Percentiles rank a stretch among this genome's conserved stretches.
phyloP scores from a whole-genome alignment of 2,797 vertebrate species.

The Enteromius unitaeniatus region DNA sequence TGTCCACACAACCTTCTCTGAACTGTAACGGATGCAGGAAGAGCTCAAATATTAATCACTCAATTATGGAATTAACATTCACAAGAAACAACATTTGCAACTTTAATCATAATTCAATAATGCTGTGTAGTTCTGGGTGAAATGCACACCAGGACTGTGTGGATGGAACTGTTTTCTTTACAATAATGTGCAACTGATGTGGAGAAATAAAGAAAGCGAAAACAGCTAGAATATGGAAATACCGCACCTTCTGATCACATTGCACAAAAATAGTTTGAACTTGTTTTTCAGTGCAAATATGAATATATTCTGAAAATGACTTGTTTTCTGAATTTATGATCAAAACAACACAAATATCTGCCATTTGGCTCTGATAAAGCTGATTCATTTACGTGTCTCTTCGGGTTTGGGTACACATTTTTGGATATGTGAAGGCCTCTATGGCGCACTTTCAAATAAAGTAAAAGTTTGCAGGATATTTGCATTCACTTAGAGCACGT shows the following conservation, averaged over 20 bases:
- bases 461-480: no score
- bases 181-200: neutral
- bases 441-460: no score
- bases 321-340: neutral
- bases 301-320: neutral
- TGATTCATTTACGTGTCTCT: no score
- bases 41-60: neutral
- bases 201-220: no score
- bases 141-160: neutral
- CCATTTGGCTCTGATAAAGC: no score
- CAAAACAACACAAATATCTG: neutral
- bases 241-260: no score
- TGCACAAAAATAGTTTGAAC: no score
- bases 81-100: neutral
- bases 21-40: neutral
- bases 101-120: neutral
- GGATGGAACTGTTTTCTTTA: neutral
- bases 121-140: neutral
- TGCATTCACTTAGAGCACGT: no score
- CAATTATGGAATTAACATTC: neutral
- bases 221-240: no score
- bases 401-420: no score
- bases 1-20: slow-evolving; percentile 7
- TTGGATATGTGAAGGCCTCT: no score
- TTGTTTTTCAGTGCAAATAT: neutral